A percentile compares a stretch with the other conserved stretches of the same genome.
Conservation (phyloP, 2,797 vertebrate species). For the Lemur catta region DNA sequence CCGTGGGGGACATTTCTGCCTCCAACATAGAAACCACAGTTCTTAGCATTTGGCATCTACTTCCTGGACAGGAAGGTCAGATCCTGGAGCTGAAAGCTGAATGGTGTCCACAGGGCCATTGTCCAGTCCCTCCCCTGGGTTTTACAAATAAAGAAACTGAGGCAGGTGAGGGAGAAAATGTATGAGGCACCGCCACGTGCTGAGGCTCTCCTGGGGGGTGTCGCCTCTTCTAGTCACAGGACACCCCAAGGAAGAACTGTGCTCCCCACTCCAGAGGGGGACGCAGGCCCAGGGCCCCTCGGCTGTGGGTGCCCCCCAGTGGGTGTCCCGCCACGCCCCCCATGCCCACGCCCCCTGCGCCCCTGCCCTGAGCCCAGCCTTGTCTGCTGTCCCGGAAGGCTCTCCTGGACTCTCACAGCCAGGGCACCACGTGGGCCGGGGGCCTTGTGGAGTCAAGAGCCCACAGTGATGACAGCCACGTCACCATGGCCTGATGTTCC, state of each 20-base stretch:
- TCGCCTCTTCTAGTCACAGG: background rate
- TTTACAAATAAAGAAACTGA: background rate
- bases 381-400: rapidly evolving
- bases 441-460: background rate
- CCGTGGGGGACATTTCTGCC: rapidly evolving
- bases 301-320: background rate
- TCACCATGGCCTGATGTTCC: background rate
- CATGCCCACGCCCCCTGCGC: background rate
- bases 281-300: background rate
- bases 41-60: rapidly evolving
- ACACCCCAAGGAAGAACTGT: rapidly evolving
- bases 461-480: background rate
- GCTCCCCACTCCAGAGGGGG: rapidly evolving
- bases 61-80: background rate
- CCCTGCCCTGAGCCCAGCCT: background rate
- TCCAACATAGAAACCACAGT: rapidly evolving
- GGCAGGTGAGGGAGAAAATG: background rate
- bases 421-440: background rate
- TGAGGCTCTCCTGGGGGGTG: background rate
- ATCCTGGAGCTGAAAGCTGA: background rate
- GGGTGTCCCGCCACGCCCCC: rapidly evolving
- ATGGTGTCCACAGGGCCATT: rapidly evolving
- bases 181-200: background rate
- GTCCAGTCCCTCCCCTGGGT: background rate
- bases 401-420: rapidly evolving